Conservation (phyloP, 2,113 vertebrate species). For the Embiotoca jacksoni region DNA sequence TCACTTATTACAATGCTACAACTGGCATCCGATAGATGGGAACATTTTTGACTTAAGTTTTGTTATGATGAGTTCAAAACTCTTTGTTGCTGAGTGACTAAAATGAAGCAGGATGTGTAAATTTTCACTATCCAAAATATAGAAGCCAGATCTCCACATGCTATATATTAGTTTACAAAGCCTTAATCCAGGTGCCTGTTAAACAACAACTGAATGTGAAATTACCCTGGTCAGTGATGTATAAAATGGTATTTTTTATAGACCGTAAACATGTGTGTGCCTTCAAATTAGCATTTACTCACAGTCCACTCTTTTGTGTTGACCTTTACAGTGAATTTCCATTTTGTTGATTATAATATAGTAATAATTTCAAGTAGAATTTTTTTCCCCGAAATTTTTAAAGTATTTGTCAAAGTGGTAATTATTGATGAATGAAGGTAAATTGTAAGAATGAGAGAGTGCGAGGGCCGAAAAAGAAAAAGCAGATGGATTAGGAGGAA, state of each 20-base stretch:
- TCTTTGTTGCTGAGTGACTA: not conserved
- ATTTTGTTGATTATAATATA: not conserved
- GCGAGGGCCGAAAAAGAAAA: constrained; percentile 3
- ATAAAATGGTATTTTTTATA: not conserved
- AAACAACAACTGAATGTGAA: not conserved
- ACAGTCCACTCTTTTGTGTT: not conserved
- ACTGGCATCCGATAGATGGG: not conserved
- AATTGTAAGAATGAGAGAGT: constrained; percentile 13
- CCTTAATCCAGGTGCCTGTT: too few relatives aligned
- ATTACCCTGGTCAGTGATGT: not conserved
- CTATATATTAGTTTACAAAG: too few relatives aligned
- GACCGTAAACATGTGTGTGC: not conserved
- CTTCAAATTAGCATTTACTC: not conserved
- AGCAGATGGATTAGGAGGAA: constrained; percentile 44
- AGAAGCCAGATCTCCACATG: not conserved
- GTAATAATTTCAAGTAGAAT: not conserved
- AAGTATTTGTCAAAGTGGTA: not conserved
- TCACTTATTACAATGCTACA: not conserved
- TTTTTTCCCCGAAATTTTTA: not conserved
- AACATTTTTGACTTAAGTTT: too few relatives aligned
- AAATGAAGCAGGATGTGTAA: not conserved
- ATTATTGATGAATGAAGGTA: constrained; percentile 19
- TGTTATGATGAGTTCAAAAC: not conserved
- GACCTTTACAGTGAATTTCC: not conserved
- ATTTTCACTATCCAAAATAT: not conserved